Evolutionary conservation across 1,140 invertebrate genomes (phyloP), one percentile per base, ranked within the genome.

Genomic region (Archivesica marissinica): DNA sequence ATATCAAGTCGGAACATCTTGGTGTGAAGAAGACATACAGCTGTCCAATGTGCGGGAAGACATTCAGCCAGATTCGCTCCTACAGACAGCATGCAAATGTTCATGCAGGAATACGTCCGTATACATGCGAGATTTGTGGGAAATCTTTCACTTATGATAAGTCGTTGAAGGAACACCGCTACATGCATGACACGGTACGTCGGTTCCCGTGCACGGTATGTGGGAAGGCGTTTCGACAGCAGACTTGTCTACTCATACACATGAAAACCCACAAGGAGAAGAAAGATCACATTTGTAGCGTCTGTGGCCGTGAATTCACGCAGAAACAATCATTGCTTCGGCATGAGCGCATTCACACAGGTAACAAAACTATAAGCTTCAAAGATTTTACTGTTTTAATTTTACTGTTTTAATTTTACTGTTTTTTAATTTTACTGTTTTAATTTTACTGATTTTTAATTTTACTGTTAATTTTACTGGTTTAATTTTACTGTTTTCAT

Each of bases 251-350:
- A 20, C 54, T 87, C 4, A 87, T 91, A 20, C 91, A 92, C 50
- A 81, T 87, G 79, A 88, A 88, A 66, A 88, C 91, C 47, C 92
- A 92, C 72, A 89, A 89, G 56, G 80, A 87, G 23, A 82, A 56
- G 15, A 88, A 89, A 54, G 89, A 88, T 72, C 90, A 91, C 79
- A 85, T 89, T 13, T 93, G 92, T 80, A 80, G 78, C 39, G 77
- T 79, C 13, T 93, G 92, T 84, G 89, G 90, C 13, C 89, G 89
- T 81, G 87, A 88, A 11, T 93, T 93, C 83, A 90, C 90, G 28
- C 92, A 92, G 77, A 91, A 89, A 70, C 88, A 90, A 30, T 89
- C 90, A 13, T 64, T 93, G 59, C 64, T 88, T 15, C 79, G 91
- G 0, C 92, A 93, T 86, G 88, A 89, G 59, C 83, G 89, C 41